Conservation (phyloP, 2,113 vertebrate species). For the Cyanoderma ruficeps region DNA sequence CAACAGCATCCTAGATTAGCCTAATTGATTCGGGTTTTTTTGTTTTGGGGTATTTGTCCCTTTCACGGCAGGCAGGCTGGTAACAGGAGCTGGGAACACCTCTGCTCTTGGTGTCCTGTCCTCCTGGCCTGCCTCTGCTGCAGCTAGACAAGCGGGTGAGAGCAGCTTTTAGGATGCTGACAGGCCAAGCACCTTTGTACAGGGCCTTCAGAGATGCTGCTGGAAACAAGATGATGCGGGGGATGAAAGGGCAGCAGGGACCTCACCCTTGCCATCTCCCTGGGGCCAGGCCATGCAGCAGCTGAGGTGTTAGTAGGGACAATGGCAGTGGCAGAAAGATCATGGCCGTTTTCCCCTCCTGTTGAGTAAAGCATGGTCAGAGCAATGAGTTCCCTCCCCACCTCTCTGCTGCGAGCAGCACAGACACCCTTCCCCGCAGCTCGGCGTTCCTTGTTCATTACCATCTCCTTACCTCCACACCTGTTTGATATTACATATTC, state of each 20-base stretch:
- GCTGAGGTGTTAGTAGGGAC: background rate
- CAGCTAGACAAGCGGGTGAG: background rate
- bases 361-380: background rate
- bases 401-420: fast-evolving
- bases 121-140: fast-evolving
- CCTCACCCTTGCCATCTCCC: fast-evolving
- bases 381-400: background rate
- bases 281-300: fast-evolving
- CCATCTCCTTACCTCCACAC: conserved; percentile 48
- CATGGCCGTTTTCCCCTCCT: background rate
- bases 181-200: background rate
- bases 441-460: background rate
- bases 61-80: fast-evolving
- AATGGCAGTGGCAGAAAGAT: background rate
- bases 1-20: background rate
- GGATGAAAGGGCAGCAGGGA: background rate
- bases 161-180: background rate
- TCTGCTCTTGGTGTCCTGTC: background rate
- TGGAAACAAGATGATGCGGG: background rate
- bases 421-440: background rate
- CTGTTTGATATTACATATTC: conserved; percentile 60
- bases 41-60: background rate
- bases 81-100: background rate
- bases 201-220: background rate
- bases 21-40: background rate